phyloP scores from a whole-genome alignment of 2,888 invertebrate genomes.

The Hydroisotoma schaefferi region DNA sequence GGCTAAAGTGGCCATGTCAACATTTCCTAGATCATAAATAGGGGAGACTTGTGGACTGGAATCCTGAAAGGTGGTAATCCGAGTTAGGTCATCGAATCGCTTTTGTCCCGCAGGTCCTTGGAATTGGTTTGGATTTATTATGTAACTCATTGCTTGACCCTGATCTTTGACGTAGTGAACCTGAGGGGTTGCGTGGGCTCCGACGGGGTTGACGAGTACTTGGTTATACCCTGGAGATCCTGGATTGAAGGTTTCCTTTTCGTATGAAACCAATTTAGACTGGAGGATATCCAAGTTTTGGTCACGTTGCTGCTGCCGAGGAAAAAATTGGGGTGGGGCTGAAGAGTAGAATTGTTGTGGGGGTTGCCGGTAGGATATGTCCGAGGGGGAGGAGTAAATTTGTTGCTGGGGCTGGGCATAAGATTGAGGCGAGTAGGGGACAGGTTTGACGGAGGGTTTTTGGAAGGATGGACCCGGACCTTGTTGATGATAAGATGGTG shows the following conservation, averaged over 20 bases:
- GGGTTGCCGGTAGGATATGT: not conserved
- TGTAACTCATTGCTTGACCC: not conserved
- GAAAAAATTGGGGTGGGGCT: conserved; percentile 12
- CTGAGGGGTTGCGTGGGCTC: not conserved
- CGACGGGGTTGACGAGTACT: not conserved
- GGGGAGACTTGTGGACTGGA: conserved; percentile 11
- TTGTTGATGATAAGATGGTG: too few species aligned
- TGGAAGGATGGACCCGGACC: too few species aligned
- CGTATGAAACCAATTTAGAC: conserved; percentile 41
- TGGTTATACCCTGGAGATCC: conserved; percentile 12
- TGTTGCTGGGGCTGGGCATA: conserved; percentile 13
- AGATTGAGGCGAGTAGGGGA: conserved; percentile 7
- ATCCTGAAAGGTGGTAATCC: not conserved
- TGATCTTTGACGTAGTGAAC: not conserved
- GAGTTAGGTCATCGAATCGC: not conserved
- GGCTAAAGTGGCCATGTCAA: not conserved
- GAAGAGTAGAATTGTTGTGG: not conserved
- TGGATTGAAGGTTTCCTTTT: conserved; percentile 32
- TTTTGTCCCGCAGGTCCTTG: not conserved
- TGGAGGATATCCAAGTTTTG: conserved; percentile 41
- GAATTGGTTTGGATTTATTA: not conserved
- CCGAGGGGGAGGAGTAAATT: conserved; percentile 10
- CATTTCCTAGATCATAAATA: not conserved
- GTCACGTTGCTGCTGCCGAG: not conserved
- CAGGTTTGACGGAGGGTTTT: too few species aligned